phyloP scores from a whole-genome alignment of 2,113 vertebrate genomes.

The Ictidomys tridecemlineatus region DNA sequence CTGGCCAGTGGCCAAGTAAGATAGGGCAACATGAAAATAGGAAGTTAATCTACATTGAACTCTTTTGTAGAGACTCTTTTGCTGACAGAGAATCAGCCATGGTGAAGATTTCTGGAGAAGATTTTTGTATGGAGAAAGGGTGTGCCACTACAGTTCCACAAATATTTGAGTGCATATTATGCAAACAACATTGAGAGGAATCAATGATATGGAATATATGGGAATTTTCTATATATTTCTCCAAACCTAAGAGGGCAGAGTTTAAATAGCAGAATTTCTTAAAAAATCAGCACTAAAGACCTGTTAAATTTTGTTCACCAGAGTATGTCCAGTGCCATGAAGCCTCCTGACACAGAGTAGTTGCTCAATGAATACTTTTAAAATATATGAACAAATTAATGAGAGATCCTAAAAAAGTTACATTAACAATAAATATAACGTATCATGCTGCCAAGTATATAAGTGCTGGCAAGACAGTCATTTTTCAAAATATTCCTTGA shows the following conservation, averaged over 20 bases:
- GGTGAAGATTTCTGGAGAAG: no score
- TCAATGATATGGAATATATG: neutral
- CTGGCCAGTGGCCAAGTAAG: no score
- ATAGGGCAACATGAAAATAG: no score
- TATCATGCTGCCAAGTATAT: neutral
- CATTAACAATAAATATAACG: neutral
- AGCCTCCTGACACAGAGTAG: neutral
- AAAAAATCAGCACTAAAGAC: neutral
- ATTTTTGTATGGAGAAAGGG: no score
- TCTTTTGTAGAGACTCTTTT: no score
- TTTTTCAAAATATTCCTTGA: constrained; percentile 47
- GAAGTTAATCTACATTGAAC: no score
- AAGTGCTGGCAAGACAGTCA: neutral
- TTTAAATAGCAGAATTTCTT: constrained; percentile 7
- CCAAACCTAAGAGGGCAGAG: neutral
- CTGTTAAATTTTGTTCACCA: neutral
- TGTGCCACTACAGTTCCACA: neutral
- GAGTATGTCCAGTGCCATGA: neutral
- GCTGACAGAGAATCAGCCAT: no score
- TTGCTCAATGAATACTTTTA: constrained; percentile 16
- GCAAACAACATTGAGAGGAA: neutral
- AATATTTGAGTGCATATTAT: neutral
- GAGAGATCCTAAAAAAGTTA: neutral
- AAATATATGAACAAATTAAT: neutral
- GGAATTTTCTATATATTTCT: neutral